Conservation (phyloP, 1,140 invertebrate genomes). For the Drosophila nigromelanica region DNA sequence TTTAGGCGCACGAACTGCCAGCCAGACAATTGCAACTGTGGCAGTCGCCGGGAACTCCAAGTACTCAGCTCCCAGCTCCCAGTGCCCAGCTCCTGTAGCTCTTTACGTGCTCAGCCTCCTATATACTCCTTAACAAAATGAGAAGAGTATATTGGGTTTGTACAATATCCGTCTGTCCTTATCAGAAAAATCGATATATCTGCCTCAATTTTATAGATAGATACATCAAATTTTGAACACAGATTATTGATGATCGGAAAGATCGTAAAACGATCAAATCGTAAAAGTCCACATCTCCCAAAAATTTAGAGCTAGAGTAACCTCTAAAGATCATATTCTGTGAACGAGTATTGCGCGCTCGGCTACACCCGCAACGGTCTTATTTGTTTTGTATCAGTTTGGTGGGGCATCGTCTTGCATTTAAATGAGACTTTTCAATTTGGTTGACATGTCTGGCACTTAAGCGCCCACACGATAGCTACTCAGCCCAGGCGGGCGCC, state of each 20-base stretch:
- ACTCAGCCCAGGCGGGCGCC: slow-evolving; percentile 1
- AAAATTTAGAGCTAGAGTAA: too few relatives aligned
- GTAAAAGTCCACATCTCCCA: too few relatives aligned
- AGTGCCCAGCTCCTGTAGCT: slow-evolving; percentile 17
- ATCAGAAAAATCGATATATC: too few relatives aligned
- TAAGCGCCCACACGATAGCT: not conserved
- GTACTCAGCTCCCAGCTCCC: not conserved
- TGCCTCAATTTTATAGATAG: too few relatives aligned
- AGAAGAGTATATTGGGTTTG: too few relatives aligned
- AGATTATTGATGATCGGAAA: too few relatives aligned
- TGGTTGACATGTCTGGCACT: slow-evolving; percentile 35
- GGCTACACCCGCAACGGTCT: too few relatives aligned
- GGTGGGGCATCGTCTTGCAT: slow-evolving; percentile 32
- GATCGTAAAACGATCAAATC: too few relatives aligned
- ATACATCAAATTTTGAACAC: too few relatives aligned
- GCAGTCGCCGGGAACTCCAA: not conserved
- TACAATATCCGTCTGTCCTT: not conserved
- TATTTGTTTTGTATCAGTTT: slow-evolving; percentile 8
- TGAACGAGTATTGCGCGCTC: too few relatives aligned
- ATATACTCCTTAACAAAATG: too few relatives aligned
- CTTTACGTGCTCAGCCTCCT: slow-evolving; percentile 39
- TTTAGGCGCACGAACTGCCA: slow-evolving; percentile 54
- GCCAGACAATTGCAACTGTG: slow-evolving; percentile 16
- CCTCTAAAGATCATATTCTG: too few relatives aligned
- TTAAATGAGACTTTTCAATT: slow-evolving; percentile 55